Conservation (phyloP, 2,113 vertebrate genomes). For the Scomber japonicus region DNA sequence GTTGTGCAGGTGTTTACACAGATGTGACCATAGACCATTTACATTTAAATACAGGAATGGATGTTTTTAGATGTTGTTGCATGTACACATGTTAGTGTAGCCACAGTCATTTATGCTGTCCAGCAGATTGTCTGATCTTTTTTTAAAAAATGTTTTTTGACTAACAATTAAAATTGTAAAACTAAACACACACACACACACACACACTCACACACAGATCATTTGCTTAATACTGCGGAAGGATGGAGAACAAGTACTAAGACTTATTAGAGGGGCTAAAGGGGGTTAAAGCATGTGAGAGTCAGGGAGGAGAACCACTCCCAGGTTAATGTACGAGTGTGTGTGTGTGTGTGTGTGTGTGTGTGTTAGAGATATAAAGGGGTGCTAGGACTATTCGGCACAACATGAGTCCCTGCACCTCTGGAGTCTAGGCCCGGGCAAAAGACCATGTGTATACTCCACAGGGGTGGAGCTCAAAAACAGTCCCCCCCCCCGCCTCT, state of each 20-base stretch:
- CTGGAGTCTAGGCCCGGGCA: conserved; percentile 33
- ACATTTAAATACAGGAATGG: background rate
- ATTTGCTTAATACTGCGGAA: conserved; percentile 40
- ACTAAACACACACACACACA: conserved; percentile 1
- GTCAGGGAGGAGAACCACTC: conserved; percentile 52
- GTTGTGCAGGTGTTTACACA: background rate
- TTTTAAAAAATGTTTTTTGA: too few species aligned
- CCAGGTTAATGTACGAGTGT: background rate
- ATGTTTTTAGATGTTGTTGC: background rate
- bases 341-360: conserved; percentile 21
- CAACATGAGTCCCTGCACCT: conserved; percentile 31
- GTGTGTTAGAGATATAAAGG: conserved; percentile 5
- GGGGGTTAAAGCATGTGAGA: conserved; percentile 52
- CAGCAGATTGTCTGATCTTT: too few species aligned
- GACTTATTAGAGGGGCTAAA: conserved; percentile 44
- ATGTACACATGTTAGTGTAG: background rate
- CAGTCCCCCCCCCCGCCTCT: background rate
- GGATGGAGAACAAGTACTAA: conserved; percentile 2
- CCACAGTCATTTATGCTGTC: background rate
- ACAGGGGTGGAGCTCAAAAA: conserved; percentile 24
- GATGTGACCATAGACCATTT: background rate
- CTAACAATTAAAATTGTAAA: too few species aligned
- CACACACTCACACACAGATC: conserved; percentile 3
- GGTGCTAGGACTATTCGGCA: conserved; percentile 11
- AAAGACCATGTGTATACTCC: conserved; percentile 23